Evolutionary conservation across 2,888 invertebrate species (phyloP).

Genomic region (Nephrocerus scutellatus): DNA sequence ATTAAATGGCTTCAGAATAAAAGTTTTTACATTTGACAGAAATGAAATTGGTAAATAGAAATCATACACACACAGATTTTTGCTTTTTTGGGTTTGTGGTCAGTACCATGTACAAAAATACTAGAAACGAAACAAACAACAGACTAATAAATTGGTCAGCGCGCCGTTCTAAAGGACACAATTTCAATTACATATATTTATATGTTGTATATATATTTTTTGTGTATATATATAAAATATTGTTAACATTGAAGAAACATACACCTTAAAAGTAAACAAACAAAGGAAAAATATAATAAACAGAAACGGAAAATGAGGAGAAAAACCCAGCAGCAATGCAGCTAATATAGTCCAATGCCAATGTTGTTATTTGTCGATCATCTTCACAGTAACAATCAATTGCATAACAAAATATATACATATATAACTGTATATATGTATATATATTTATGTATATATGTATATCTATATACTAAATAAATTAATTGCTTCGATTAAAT

Average conservation of each 20-base stretch:
- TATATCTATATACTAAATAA: constrained; percentile 18
- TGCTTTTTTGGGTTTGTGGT: no score
- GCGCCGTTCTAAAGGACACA: no score
- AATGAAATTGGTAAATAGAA: no score
- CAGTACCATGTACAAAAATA: no score
- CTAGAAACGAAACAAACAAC: no score
- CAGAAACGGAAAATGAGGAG: neutral
- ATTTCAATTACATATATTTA: constrained; percentile 16
- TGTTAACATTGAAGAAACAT: constrained; percentile 8
- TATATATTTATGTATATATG: constrained; percentile 6
- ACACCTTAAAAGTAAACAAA: constrained; percentile 22
- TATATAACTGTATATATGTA: constrained; percentile 5
- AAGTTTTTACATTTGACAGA: no score
- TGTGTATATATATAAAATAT: constrained; percentile 6
- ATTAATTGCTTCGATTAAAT: constrained; percentile 22
- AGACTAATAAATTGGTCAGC: no score
- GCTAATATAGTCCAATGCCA: neutral
- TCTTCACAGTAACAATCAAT: no score
- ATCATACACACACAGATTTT: no score
- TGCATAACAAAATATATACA: constrained; percentile 3
- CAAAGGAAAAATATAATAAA: constrained; percentile 13
- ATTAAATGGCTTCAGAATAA: no score
- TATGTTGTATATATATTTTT: constrained; percentile 14
- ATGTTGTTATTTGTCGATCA: no score
- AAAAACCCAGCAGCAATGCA: constrained; percentile 1